Evolutionary conservation across 2,113 vertebrate genomes (phyloP).

Genomic region (Diadophis punctatus): DNA sequence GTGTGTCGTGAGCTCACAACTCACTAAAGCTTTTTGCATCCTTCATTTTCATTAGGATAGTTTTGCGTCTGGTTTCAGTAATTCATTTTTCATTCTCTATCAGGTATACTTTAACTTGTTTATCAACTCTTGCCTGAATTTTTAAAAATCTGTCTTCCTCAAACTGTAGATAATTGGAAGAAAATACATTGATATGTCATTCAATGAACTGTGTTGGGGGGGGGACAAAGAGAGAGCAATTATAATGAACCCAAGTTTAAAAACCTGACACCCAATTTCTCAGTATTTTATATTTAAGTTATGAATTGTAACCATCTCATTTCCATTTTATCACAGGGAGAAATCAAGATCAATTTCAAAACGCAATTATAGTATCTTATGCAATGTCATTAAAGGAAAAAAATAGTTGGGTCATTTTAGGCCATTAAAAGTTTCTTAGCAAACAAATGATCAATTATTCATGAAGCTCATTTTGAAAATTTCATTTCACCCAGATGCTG

Average conservation of each 20-base stretch:
- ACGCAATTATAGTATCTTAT: not conserved
- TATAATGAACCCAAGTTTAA: not conserved
- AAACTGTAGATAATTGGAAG: not conserved
- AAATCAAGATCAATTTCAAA: not conserved
- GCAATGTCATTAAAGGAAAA: not conserved
- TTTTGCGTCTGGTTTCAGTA: not conserved
- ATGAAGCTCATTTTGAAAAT: not conserved
- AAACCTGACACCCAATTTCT: not conserved
- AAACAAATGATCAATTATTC: conserved; percentile 4
- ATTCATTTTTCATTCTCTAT: not conserved
- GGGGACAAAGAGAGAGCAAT: not conserved
- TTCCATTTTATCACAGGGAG: not conserved
- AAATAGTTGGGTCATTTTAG: not conserved
- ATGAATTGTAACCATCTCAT: not conserved
- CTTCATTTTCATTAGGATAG: not conserved
- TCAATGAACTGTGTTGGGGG: not conserved
- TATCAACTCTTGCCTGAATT: not conserved
- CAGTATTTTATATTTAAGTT: not conserved
- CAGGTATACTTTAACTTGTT: not conserved
- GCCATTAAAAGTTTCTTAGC: not conserved
- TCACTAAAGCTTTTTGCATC: not conserved
- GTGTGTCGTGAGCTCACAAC: not conserved
- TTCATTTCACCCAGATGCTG: not conserved
- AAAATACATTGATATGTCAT: not conserved
- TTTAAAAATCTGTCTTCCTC: not conserved